Percentiles rank a stretch among this genome's conserved stretches.
These are phyloP conservation scores for Cyanoderma ruficeps DNA, from an alignment of 2,113 vertebrate genomes.

Conservation along the genomic window DNA sequence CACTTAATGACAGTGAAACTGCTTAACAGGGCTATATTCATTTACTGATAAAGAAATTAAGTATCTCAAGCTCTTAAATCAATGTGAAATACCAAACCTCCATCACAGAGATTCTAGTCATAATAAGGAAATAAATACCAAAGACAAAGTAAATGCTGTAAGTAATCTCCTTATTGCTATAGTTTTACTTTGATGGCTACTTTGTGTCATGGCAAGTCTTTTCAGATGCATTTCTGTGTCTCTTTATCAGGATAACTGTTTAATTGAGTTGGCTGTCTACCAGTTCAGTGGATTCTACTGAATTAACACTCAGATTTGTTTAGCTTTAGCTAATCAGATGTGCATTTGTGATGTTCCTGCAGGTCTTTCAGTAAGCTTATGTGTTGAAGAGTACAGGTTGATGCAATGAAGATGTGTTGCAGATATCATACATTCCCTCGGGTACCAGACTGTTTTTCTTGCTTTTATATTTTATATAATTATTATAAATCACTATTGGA, in stretches of 20 bases:
- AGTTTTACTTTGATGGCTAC: not conserved
- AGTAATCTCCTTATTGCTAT: not conserved
- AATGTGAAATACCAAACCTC: not conserved
- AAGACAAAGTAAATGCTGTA: not conserved
- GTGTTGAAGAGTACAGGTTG: not conserved
- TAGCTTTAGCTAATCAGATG: not conserved
- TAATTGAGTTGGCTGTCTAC: conserved; percentile 3
- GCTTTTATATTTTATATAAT: not conserved
- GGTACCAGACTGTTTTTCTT: not conserved
- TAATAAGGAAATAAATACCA: not conserved
- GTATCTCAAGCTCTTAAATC: not conserved
- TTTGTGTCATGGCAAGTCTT: not conserved
- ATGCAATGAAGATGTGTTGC: not conserved
- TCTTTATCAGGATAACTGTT: not conserved
- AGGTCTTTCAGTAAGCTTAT: not conserved
- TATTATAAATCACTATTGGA: not conserved
- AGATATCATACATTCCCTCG: not conserved
- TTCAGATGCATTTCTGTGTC: not conserved
- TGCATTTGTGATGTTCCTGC: not conserved
- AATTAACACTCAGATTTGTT: not conserved
- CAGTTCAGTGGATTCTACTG: not conserved
- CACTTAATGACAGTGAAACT: not conserved
- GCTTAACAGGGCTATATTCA: not conserved
- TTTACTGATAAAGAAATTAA: not conserved
- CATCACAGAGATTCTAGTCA: not conserved